Evolutionary conservation across 1,140 invertebrate species (phyloP), one percentile per base, ranked within the genome.

Genomic region (Drosophila orena): DNA sequence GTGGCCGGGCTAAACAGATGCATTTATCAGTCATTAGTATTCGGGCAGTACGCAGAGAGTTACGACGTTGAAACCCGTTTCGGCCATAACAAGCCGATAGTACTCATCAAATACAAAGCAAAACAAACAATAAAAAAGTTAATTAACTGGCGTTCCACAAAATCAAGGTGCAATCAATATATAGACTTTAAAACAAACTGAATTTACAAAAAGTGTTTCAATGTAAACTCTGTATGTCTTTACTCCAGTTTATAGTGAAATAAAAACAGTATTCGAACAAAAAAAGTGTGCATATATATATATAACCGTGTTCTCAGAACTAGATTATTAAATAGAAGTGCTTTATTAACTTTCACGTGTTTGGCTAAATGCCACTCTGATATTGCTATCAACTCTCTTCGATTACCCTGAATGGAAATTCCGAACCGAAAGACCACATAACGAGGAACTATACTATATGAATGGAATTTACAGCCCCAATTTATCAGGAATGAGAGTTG

Each of bases 71-170:
- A 50, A 78, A 77, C 73, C 47, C 47, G 81, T 86, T 85, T 77
- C 22, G 30, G 35, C 22, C 30, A 64, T 47, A 50, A 44, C 30
- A 56, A 54, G 24, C 27, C 56, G 37, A 68, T 44, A 35, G 11
- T 22, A 42, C 38, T 50, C 53, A 65, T 65, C 64, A 43, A 37
- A 17, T 24, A n/a, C 17, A 5, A 30, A 64, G 38, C 52, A 55
- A 50, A 52, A 61, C n/a, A 53, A 52, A 77, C 49, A 69, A 30
- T 30, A 35, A 47, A 54, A 85, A 86, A 83, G 81, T 86, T 78
- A 85, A 71, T 71, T 83, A 65, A 53, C 78, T 47, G 35, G 22
- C 54, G n/a, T 49, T 27, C 30, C 55, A 76, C 37, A 43, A 62
- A 38, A 64, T 42, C 20, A 61, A 61, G 34, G 27, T 37, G 54